Percentiles rank a stretch among this genome's conserved stretches.
phyloP scores from a whole-genome alignment of 2,797 vertebrate genomes.

The Lates japonicus region DNA sequence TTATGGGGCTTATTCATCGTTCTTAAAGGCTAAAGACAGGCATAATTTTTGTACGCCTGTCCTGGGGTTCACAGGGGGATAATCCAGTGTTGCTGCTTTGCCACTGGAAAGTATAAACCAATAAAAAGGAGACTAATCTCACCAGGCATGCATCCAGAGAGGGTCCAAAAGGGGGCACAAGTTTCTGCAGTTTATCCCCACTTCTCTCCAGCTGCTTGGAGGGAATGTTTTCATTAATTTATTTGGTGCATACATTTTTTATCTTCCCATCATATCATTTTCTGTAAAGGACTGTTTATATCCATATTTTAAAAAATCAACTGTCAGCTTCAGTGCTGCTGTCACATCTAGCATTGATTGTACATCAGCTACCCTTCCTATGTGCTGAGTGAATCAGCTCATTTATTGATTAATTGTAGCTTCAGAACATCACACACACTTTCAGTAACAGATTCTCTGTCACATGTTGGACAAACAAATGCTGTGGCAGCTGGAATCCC shows the following conservation, averaged over 20 bases:
- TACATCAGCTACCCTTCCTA: slow-evolving; percentile 55
- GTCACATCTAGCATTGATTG: slow-evolving; percentile 70
- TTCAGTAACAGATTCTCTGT: slow-evolving; percentile 52
- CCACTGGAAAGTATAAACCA: slow-evolving; percentile 38
- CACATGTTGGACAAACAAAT: slow-evolving; percentile 47
- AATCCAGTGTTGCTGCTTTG: slow-evolving; percentile 58
- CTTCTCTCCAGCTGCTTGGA: background rate
- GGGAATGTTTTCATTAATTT: slow-evolving; percentile 14
- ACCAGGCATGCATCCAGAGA: slow-evolving; percentile 54
- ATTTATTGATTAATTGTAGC: slow-evolving; percentile 72
- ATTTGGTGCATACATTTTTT: slow-evolving; percentile 1
- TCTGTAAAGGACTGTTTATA: slow-evolving; percentile 10
- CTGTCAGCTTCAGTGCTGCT: slow-evolving; percentile 40
- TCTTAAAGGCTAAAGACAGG: slow-evolving; percentile 8
- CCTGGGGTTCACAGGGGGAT: slow-evolving; percentile 23
- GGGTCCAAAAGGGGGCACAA: slow-evolving; percentile 35
- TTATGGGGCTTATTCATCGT: background rate
- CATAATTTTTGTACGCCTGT: slow-evolving; percentile 5
- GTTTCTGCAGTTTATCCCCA: slow-evolving; percentile 32
- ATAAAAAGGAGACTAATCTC: slow-evolving; percentile 66
- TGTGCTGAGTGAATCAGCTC: slow-evolving; percentile 69
- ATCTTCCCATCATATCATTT: background rate
- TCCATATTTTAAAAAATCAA: background rate
- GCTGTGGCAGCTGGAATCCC: slow-evolving; percentile 2
- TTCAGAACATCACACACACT: slow-evolving; percentile 63